These are phyloP conservation scores for Fistularia commersonii DNA, from an alignment of 2,797 vertebrate species.

Conservation along the genomic window DNA sequence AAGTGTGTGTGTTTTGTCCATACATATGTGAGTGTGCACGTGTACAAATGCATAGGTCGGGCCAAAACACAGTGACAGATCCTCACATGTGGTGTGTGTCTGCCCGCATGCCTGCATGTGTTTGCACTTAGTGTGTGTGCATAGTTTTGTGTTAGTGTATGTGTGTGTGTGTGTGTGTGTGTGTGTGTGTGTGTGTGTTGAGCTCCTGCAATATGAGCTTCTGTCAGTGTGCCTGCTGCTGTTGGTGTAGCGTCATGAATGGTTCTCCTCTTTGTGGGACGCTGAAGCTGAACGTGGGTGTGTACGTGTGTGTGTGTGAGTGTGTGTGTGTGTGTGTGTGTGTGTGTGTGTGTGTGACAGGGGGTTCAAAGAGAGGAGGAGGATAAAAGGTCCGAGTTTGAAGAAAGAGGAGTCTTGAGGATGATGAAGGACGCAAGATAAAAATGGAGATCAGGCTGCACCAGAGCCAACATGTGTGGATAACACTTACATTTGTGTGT, in stretches of 20 bases:
- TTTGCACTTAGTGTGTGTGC: constrained; percentile 50
- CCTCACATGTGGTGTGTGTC: constrained; percentile 39
- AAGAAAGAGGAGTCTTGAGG: neutral
- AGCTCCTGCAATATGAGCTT: constrained; percentile 37
- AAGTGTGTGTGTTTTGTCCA: too few relatives aligned
- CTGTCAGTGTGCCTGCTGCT: constrained; percentile 35
- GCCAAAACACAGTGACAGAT: constrained; percentile 14
- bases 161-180: constrained; percentile 6
- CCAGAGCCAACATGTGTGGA: neutral
- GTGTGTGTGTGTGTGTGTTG: constrained; percentile 31
- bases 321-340: too few relatives aligned
- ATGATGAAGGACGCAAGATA: neutral
- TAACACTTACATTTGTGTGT: neutral
- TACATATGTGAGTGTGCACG: too few relatives aligned
- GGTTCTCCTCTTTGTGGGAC: constrained; percentile 22
- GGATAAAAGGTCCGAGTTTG: neutral
- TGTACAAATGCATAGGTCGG: too few relatives aligned
- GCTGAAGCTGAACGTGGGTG: constrained; percentile 1
- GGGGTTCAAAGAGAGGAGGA: neutral
- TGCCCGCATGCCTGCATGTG: constrained; percentile 42
- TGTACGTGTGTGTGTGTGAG: too few relatives aligned
- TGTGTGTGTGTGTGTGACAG: too few relatives aligned
- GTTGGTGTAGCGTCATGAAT: constrained; percentile 22
- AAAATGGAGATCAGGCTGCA: neutral
- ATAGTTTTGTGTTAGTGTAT: constrained; percentile 6